Base-by-base conservation (phyloP, 2,888 invertebrate genomes). In the Ophioninae sp. region DNA sequence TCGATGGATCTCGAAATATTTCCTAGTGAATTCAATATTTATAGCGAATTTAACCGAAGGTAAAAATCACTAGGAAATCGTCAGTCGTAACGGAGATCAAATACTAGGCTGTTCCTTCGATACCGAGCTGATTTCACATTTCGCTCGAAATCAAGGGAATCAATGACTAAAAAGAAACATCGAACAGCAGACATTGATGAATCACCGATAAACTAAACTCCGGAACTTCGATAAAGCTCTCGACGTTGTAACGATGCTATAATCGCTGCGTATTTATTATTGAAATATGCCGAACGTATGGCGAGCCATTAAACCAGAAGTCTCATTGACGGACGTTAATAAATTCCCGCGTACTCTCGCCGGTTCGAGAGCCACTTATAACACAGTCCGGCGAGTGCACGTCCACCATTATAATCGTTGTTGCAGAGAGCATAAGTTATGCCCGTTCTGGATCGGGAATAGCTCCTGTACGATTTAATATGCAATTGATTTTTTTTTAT, bases 401-500 rank as follows among this genome's bases (percentile, higher is more conserved):
- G 59, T 67, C 57, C 21, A 23, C 57, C 44, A 37, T 23, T 69
- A 56, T 62, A 69, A 69, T 56, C 23, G 62, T n/a, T 57, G 17
- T 37, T 23, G 39, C 50, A 56, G 50, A 73, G 61, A 13, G 73
- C 72, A 62, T n/a, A 62, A n/a, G 41, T 78, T 82, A 68, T 62
- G 30, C 37, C 21, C 62, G 73, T 77, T 21, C 59, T 61, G 37
- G 21, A 61, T 44, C 74, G 79, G 67, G 65, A 79, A 83, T 79
- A 64, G 74, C 79, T 62, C 70, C 79, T 67, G 57, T 76, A 72
- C 75, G 67, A 83, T 83, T 68, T 67, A 76, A 76, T 75, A 61
- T n/a, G 67, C 75, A 79, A 83, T 83, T 76, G 79, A 76, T 75
- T 72, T 76, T 83, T 76, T 83, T 79, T 67, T 20, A 72, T 76